Evolutionary conservation across 2,797 vertebrate species (phyloP), one percentile per base, ranked within the genome.

Genomic region (Clarias platycephalus): DNA sequence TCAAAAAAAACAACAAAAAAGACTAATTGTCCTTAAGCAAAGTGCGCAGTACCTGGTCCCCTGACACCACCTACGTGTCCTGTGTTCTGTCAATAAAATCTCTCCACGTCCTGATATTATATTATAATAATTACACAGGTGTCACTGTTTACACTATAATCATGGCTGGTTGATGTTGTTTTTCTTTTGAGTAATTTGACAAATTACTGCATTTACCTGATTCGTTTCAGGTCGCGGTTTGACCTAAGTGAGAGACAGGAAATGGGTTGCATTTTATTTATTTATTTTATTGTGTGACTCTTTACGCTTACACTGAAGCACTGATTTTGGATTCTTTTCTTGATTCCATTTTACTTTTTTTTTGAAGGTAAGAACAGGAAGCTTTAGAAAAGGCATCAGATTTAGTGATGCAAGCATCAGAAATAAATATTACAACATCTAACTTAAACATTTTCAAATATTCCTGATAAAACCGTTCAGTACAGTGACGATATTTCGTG

Each of bases 61-160:
- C 34, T 31, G 40, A 44, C 34, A 4, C n/a, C 60, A 28, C 62
- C 60, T 62, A 28, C 37, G 37, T 20, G 20, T n/a, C 77, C 15
- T 28, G 16, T 9, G 37, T 12, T 64, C 28, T 80, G 62, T 66
- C 40, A 31, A 53, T 53, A 66, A 53, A 66, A 66, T 80, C 62
- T 66, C 62, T 1, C 26, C 40, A 49, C 7, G 4, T 26, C 2
- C 15, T 64, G 28, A 24, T 34, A 58, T 60, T 76, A 77, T 77
- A 34, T 78, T 12, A 58, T 15, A 13, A 77, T 77, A 78, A 78
- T 62, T 78, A 40, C 16, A 78, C 20, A 37, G 20, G 58, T 34
- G 37, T 62, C 20, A 77, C 24, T 79, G 24, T 44, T 63, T 63
- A 44, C 31, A 77, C 24, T 24, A 37, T 37, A 37, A 77, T 9